A percentile compares a stretch with the other conserved stretches of the same genome.
phyloP scores from a whole-genome alignment of 1,140 invertebrate species.

The Cryptotermes secundus region DNA sequence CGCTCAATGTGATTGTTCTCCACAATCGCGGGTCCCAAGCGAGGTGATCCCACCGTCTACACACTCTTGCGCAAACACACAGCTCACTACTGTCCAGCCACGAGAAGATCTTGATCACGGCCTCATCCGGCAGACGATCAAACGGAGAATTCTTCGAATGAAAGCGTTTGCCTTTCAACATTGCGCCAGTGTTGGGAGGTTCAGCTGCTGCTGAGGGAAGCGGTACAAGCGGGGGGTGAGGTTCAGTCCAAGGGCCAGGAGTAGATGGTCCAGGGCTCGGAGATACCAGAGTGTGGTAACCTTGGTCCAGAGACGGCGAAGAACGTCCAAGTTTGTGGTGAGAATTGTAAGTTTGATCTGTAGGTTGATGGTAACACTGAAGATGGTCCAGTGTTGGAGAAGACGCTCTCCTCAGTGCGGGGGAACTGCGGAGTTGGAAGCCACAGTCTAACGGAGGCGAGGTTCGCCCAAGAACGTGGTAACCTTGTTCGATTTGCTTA shows the following conservation, averaged over 20 bases:
- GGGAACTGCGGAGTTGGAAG: slow-evolving; percentile 33
- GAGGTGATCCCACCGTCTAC: slow-evolving; percentile 75
- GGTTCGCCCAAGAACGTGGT: slow-evolving; percentile 6
- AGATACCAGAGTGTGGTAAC: slow-evolving; percentile 71
- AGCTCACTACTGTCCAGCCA: slow-evolving; percentile 76
- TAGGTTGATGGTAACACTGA: slow-evolving; percentile 23
- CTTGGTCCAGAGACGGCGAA: slow-evolving; percentile 66
- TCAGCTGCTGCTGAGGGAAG: neutral
- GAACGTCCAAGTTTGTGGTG: slow-evolving; percentile 50
- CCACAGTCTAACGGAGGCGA: slow-evolving; percentile 16
- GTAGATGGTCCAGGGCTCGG: slow-evolving; percentile 50
- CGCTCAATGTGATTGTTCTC: slow-evolving; percentile 65
- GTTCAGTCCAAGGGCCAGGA: slow-evolving; percentile 43
- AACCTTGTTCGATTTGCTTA: neutral
- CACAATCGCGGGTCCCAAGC: slow-evolving; percentile 80
- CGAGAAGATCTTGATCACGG: slow-evolving; percentile 64
- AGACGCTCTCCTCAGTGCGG: slow-evolving; percentile 39
- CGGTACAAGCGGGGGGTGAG: neutral
- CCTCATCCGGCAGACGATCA: slow-evolving; percentile 54
- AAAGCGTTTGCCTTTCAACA: slow-evolving; percentile 43
- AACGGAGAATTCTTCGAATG: slow-evolving; percentile 44
- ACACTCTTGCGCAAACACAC: slow-evolving; percentile 77
- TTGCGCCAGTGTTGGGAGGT: neutral
- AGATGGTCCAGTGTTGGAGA: slow-evolving; percentile 38
- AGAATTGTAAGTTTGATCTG: slow-evolving; percentile 38